Percentiles rank a stretch among this genome's conserved stretches.
These are phyloP conservation scores for Sturnus vulgaris DNA, from an alignment of 2,113 vertebrate species.

Conservation along the genomic window DNA sequence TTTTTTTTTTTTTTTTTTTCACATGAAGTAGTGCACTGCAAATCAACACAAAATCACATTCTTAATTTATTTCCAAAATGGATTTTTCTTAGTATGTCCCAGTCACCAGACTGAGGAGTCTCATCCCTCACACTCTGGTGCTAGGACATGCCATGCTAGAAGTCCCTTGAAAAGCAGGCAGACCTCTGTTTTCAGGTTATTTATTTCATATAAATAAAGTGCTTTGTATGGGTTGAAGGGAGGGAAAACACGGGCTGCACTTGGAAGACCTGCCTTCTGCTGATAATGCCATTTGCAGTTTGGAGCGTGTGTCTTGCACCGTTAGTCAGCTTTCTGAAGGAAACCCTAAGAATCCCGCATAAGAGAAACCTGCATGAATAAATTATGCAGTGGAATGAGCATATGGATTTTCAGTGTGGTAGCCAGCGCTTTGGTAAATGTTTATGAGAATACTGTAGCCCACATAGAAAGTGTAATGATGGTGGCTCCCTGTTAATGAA, in stretches of 20 bases:
- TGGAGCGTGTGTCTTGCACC: not conserved
- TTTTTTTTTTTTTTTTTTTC: too few species aligned
- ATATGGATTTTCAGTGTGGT: constrained; percentile 34
- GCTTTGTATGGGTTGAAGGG: not conserved
- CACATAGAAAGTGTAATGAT: not conserved
- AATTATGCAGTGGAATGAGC: not conserved
- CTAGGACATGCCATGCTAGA: not conserved
- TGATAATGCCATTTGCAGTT: not conserved
- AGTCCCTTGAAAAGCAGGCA: not conserved
- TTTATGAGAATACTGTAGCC: not conserved
- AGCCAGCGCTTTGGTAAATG: not conserved
- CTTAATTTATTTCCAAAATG: not conserved
- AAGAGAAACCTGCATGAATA: constrained; percentile 2
- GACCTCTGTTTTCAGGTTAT: not conserved
- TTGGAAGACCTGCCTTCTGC: not conserved
- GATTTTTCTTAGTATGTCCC: not conserved
- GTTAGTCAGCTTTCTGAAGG: constrained; percentile 23
- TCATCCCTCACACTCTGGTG: accelerated
- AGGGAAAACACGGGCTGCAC: not conserved
- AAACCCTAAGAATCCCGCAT: not conserved
- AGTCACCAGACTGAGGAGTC: not conserved
- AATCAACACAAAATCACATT: not conserved
- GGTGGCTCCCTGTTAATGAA: not conserved
- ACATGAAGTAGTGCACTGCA: not conserved
- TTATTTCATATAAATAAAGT: not conserved